Conservation (phyloP, 2,888 invertebrate species). For the Hesperia comma region DNA sequence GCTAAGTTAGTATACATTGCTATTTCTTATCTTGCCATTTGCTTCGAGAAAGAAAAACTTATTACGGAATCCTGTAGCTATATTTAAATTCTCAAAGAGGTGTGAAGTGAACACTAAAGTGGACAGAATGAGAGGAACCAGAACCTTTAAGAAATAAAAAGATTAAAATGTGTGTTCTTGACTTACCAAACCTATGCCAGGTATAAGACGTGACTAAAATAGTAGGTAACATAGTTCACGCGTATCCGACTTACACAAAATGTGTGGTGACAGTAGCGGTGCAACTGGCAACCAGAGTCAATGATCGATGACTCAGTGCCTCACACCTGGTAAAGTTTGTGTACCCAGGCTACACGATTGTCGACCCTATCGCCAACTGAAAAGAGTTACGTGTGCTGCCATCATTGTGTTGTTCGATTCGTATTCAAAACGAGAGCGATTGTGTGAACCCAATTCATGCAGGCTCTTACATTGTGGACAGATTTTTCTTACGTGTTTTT, state of each 20-base stretch:
- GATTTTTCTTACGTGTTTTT: slow-evolving; percentile 31
- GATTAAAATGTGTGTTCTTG: no score
- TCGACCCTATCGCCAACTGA: neutral
- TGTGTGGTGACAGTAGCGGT: slow-evolving; percentile 8
- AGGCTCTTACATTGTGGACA: slow-evolving; percentile 28
- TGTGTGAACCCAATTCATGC: slow-evolving; percentile 27
- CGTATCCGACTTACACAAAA: slow-evolving; percentile 9
- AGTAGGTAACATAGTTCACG: neutral
- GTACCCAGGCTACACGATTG: neutral
- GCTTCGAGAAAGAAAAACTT: no score
- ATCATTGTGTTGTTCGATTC: slow-evolving; percentile 13
- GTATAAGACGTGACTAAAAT: no score
- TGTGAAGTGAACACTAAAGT: no score
- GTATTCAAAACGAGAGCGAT: slow-evolving; percentile 33
- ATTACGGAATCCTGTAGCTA: no score
- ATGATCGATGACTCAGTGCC: slow-evolving; percentile 62
- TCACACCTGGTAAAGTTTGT: slow-evolving; percentile 44
- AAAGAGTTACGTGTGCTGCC: neutral
- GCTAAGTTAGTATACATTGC: no score
- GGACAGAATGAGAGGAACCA: no score
- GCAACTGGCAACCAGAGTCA: slow-evolving; percentile 48
- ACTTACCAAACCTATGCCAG: no score
- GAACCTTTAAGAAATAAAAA: no score
- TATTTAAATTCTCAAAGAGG: no score
- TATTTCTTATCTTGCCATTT: no score